Conservation (phyloP, 2,888 invertebrate genomes). For the Drosophila diplacantha region DNA sequence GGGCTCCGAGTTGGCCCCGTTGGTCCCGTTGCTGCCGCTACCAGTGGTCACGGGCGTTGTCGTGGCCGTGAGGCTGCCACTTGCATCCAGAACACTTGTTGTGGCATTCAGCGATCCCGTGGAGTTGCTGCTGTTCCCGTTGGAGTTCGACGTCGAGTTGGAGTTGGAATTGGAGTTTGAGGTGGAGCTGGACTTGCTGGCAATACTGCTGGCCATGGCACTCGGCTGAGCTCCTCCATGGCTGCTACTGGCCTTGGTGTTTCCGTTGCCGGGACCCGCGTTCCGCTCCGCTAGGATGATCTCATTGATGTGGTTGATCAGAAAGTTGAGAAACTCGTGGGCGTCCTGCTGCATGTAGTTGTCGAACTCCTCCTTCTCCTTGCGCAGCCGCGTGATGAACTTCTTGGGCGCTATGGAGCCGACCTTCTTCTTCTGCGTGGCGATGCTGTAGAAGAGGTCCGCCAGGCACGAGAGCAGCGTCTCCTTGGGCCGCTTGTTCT, state of each 20-base stretch:
- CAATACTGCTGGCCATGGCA: slow-evolving; percentile 37
- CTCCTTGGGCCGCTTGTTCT: slow-evolving; percentile 96
- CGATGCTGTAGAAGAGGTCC: slow-evolving; percentile 99
- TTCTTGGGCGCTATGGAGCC: slow-evolving; percentile 99
- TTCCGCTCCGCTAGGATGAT: slow-evolving; percentile 90
- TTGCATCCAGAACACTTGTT: slow-evolving; percentile 58
- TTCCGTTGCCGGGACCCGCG: slow-evolving; percentile 45
- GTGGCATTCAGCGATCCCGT: slow-evolving; percentile 69
- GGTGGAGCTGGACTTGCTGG: slow-evolving; percentile 43
- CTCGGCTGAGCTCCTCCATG: slow-evolving; percentile 6
- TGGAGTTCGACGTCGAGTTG: slow-evolving; percentile 70
- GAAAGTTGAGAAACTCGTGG: slow-evolving; percentile 99
- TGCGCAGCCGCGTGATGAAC: slow-evolving; percentile 97
- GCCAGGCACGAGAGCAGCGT: slow-evolving; percentile 98
- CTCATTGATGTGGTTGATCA: slow-evolving; percentile 99
- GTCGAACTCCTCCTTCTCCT: slow-evolving; percentile 99
- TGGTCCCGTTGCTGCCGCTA: slow-evolving; percentile 44
- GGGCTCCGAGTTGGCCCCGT: slow-evolving; percentile 84
- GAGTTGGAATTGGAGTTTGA: slow-evolving; percentile 49
- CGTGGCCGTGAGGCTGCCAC: slow-evolving; percentile 54
- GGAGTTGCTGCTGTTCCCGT: slow-evolving; percentile 72
- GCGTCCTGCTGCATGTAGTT: slow-evolving; percentile 99
- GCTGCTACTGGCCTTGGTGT: slow-evolving; percentile 21
- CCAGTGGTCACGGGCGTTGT: slow-evolving; percentile 57
- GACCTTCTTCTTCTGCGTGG: slow-evolving; percentile 99